Evolutionary conservation across 2,888 invertebrate genomes (phyloP).

Genomic region (Xanthostigma xanthostigma): DNA sequence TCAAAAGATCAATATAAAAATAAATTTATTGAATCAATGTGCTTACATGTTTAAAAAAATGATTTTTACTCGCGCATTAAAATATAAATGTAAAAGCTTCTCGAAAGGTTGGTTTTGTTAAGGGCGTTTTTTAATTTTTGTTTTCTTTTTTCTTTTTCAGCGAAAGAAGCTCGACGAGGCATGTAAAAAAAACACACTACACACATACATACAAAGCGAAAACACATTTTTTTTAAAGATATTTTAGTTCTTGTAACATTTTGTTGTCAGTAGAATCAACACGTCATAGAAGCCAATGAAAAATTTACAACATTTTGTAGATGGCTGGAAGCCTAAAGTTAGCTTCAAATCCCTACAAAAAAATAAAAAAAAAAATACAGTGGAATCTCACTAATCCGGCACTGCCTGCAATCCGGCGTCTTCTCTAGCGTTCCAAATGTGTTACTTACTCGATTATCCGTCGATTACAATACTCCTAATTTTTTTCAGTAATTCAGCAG

Average conservation of each 20-base stretch:
- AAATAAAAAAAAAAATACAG: too few relatives aligned
- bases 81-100: background rate
- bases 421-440: too few relatives aligned
- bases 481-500: too few relatives aligned
- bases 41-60: background rate
- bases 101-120: background rate
- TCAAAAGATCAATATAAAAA: background rate
- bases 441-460: too few relatives aligned
- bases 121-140: constrained; percentile 17
- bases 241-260: background rate
- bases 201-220: constrained; percentile 6
- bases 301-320: too few relatives aligned
- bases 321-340: too few relatives aligned
- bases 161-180: constrained; percentile 70
- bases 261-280: background rate
- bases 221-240: background rate
- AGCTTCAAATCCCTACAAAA: too few relatives aligned
- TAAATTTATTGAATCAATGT: background rate
- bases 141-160: constrained; percentile 44
- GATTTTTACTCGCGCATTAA: background rate
- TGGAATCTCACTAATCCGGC: too few relatives aligned
- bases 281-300: background rate
- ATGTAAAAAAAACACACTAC: constrained; percentile 32
- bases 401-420: too few relatives aligned
- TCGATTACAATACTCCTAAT: too few relatives aligned